Percentiles rank a stretch among this genome's conserved stretches.
These are phyloP conservation scores for Oncorhynchus keta DNA, from an alignment of 2,113 vertebrate species.

Conservation along the genomic window DNA sequence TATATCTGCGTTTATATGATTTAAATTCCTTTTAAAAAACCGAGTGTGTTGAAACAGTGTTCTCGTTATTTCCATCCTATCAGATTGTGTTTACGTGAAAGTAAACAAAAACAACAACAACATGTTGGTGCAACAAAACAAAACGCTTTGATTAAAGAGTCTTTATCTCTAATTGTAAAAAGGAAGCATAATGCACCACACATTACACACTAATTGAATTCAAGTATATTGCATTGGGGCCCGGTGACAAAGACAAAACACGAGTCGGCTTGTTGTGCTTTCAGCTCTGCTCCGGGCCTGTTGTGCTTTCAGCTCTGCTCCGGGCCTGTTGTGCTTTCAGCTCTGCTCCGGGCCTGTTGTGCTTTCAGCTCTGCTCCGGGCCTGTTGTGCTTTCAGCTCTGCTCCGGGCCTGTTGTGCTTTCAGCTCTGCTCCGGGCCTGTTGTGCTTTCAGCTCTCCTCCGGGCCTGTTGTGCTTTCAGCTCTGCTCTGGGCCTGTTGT, in stretches of 20 bases:
- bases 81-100: no score
- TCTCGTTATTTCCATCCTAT: neutral
- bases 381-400: no score
- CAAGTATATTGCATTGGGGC: conserved; percentile 51
- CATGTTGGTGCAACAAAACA: no score
- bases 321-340: conserved; percentile 71
- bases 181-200: conserved; percentile 55
- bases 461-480: conserved; percentile 53
- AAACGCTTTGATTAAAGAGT: conserved; percentile 13
- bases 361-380: conserved; percentile 54
- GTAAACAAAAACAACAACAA: no score
- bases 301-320: conserved; percentile 63
- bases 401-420: conserved; percentile 49
- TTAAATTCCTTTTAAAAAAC: neutral
- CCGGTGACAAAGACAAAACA: conserved; percentile 49
- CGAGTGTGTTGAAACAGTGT: neutral
- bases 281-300: conserved; percentile 56
- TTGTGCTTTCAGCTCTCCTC: no score
- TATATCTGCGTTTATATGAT: neutral
- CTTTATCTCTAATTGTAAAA: conserved; percentile 54
- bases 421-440: conserved; percentile 56
- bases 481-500: conserved; percentile 63
- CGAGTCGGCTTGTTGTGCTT: conserved; percentile 50
- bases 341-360: conserved; percentile 40
- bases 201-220: conserved; percentile 50